Evolutionary conservation across 2,797 vertebrate species (phyloP).

Genomic region (Gastrophryne carolinensis): DNA sequence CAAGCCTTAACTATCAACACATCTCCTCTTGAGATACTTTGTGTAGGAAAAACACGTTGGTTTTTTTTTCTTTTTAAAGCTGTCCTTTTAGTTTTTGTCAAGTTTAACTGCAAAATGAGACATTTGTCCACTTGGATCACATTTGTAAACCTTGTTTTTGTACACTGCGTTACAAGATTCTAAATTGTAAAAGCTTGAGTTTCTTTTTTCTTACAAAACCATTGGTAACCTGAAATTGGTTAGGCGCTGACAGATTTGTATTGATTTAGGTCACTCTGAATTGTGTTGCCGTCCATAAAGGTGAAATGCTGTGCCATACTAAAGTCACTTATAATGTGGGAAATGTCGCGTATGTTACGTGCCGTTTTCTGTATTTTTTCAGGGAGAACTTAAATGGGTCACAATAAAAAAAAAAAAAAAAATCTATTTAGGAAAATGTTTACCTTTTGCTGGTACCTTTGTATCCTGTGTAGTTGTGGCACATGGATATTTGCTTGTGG

Average conservation of each 20-base stretch:
- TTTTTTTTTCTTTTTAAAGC: background rate
- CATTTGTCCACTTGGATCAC: background rate
- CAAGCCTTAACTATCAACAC: slow-evolving; percentile 28
- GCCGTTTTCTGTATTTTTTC: background rate
- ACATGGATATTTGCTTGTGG: too few relatives aligned
- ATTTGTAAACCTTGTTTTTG: background rate
- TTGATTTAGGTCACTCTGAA: background rate
- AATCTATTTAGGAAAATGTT: background rate
- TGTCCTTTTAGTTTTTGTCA: background rate
- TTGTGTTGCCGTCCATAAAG: background rate
- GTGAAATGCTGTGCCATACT: background rate
- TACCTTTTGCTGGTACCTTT: background rate
- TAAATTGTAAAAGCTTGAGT: background rate
- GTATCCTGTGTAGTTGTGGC: background rate
- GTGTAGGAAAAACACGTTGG: background rate
- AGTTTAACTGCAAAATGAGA: background rate
- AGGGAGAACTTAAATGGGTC: background rate
- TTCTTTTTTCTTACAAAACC: background rate
- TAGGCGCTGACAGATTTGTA: background rate
- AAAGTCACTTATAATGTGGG: background rate
- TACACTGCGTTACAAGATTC: background rate
- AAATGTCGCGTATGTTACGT: background rate
- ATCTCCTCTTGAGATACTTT: background rate
- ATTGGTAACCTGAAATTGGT: background rate
- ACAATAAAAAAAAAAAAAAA: background rate